These are phyloP conservation scores for Protodeltote pygarga DNA, from an alignment of 2,888 invertebrate species.

Conservation along the genomic window DNA sequence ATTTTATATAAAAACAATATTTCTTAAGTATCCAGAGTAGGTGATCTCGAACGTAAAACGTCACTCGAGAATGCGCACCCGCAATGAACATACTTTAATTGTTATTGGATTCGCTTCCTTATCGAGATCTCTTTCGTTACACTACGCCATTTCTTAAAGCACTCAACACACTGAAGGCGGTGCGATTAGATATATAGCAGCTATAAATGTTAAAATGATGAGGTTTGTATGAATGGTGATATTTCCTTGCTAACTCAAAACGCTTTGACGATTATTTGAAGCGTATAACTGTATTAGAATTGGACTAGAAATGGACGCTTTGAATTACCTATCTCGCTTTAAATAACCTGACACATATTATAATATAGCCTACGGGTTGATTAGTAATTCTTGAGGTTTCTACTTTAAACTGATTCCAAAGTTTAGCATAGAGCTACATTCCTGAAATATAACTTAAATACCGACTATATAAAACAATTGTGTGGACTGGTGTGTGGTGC, in stretches of 20 bases:
- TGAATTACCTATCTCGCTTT: too few relatives aligned
- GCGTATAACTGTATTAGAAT: too few relatives aligned
- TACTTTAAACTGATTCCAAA: too few relatives aligned
- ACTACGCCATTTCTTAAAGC: slow-evolving; percentile 11
- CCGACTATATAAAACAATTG: too few relatives aligned
- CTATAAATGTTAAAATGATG: slow-evolving; percentile 19
- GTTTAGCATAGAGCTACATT: too few relatives aligned
- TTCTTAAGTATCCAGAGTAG: slow-evolving; percentile 15
- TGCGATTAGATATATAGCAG: slow-evolving; percentile 20
- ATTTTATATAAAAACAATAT: slow-evolving; percentile 31
- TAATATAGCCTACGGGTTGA: too few relatives aligned
- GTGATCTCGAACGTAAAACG: slow-evolving; percentile 24
- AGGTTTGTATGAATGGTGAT: slow-evolving; percentile 20
- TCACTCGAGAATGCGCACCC: slow-evolving; percentile 10
- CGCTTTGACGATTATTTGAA: slow-evolving; percentile 9
- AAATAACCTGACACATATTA: too few relatives aligned
- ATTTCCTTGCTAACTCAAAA: slow-evolving; percentile 20
- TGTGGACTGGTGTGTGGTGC: too few relatives aligned
- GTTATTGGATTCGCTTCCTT: slow-evolving; percentile 43
- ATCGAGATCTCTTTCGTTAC: slow-evolving; percentile 41
- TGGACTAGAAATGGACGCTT: too few relatives aligned
- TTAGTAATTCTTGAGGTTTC: too few relatives aligned
- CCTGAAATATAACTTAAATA: too few relatives aligned
- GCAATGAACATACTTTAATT: slow-evolving; percentile 41
- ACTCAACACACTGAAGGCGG: slow-evolving; percentile 28